Conservation (phyloP, 2,888 invertebrate genomes). For the Dioctria linearis region DNA sequence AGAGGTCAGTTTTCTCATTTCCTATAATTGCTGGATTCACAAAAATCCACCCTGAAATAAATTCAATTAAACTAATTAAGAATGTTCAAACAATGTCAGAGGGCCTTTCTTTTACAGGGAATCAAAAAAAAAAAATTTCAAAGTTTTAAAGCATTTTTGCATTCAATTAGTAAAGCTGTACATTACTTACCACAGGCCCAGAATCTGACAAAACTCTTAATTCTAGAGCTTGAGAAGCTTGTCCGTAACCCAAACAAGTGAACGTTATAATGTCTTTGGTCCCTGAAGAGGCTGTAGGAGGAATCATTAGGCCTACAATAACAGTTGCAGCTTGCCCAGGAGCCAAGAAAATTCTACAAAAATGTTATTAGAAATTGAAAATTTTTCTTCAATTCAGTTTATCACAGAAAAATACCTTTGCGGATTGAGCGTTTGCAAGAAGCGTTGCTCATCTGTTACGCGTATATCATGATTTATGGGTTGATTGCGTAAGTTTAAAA, state of each 20-base stretch:
- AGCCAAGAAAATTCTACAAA: conserved; percentile 63
- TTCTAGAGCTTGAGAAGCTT: conserved; percentile 69
- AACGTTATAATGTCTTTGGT: conserved; percentile 78
- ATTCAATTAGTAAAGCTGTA: neutral
- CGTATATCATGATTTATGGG: conserved; percentile 75
- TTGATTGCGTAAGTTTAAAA: conserved; percentile 79
- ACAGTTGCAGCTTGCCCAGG: conserved; percentile 74
- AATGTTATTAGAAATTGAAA: conserved; percentile 51
- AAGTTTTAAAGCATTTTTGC: neutral
- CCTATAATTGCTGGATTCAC: too few relatives aligned
- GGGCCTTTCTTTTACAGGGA: too few relatives aligned
- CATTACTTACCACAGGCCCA: conserved; percentile 64
- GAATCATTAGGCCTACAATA: conserved; percentile 73
- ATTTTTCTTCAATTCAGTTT: neutral
- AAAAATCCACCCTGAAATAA: too few relatives aligned
- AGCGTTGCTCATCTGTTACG: conserved; percentile 75
- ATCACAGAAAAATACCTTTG: conserved; percentile 63
- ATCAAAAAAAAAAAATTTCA: neutral
- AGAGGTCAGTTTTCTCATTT: too few relatives aligned
- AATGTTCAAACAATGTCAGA: too few relatives aligned
- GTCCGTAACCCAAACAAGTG: conserved; percentile 72
- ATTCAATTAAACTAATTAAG: too few relatives aligned
- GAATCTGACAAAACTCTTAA: conserved; percentile 69
- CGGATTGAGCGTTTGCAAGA: conserved; percentile 75
- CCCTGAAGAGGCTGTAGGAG: conserved; percentile 72